These are phyloP conservation scores for Hyposoter dolosus DNA, from an alignment of 2,888 invertebrate genomes.

Conservation along the genomic window DNA sequence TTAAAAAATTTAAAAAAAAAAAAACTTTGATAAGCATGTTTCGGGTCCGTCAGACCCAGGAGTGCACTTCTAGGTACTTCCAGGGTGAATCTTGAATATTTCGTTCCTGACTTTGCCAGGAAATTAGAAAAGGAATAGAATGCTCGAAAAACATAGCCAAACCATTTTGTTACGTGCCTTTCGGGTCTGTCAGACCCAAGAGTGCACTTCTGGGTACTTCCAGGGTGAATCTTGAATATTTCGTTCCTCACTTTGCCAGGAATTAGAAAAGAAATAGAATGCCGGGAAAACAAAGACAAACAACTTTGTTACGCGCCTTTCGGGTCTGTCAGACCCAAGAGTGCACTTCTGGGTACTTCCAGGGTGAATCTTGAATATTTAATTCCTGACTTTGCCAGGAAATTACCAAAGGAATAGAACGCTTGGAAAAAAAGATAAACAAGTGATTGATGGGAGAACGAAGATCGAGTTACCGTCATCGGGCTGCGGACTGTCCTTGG, in stretches of 20 bases:
- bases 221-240: neutral
- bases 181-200: neutral
- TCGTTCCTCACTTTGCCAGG: neutral
- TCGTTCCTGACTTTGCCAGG: neutral
- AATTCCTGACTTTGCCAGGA: neutral
- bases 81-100: neutral
- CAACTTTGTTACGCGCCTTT: neutral
- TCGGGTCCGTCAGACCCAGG: neutral
- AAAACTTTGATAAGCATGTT: neutral
- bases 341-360: neutral
- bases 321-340: neutral
- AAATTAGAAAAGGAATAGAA: neutral
- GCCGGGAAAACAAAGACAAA: neutral
- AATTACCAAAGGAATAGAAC: neutral
- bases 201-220: neutral
- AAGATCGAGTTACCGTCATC: constrained; percentile 78
- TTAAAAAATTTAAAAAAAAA: no score
- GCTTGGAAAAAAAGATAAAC: neutral
- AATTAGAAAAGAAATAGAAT: neutral
- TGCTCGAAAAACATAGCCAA: neutral
- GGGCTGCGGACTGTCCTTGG: constrained; percentile 77
- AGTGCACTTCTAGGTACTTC: neutral
- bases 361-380: neutral
- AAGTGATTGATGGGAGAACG: neutral
- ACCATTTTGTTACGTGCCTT: neutral